These are phyloP conservation scores for Saccostrea glomerata DNA, from an alignment of 1,140 invertebrate genomes.

Conservation along the genomic window DNA sequence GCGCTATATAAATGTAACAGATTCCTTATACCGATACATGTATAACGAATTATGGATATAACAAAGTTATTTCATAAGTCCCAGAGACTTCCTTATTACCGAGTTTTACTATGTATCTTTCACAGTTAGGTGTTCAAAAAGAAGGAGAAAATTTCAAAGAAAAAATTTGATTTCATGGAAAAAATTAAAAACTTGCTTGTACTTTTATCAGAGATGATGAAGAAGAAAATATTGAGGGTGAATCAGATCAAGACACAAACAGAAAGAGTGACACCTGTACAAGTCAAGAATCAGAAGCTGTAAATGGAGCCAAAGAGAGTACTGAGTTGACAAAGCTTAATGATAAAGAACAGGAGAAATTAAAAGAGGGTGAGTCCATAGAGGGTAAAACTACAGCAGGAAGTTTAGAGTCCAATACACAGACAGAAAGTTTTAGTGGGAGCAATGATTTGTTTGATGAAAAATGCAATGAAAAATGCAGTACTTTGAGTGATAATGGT, in stretches of 20 bases:
- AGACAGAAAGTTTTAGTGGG: background rate
- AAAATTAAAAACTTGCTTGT: background rate
- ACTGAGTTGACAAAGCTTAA: background rate
- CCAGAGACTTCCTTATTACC: no score
- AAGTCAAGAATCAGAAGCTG: background rate
- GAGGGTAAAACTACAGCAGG: background rate
- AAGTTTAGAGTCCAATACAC: background rate
- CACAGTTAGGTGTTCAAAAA: no score
- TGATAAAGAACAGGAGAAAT: no score
- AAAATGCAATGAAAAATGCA: background rate
- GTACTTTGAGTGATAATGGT: background rate
- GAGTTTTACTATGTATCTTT: no score
- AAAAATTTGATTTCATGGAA: no score
- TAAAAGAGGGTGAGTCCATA: background rate
- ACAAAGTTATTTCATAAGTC: no score
- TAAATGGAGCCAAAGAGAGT: no score
- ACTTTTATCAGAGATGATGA: background rate
- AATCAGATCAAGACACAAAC: background rate
- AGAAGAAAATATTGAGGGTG: background rate
- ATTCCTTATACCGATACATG: no score
- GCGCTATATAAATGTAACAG: no score
- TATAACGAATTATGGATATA: no score
- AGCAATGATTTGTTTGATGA: constrained; percentile 47
- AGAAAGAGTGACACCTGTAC: no score
- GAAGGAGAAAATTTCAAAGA: no score